Evolutionary conservation across 2,113 vertebrate genomes (phyloP), one percentile per base, ranked within the genome.

Genomic region (Saguinus midas): DNA sequence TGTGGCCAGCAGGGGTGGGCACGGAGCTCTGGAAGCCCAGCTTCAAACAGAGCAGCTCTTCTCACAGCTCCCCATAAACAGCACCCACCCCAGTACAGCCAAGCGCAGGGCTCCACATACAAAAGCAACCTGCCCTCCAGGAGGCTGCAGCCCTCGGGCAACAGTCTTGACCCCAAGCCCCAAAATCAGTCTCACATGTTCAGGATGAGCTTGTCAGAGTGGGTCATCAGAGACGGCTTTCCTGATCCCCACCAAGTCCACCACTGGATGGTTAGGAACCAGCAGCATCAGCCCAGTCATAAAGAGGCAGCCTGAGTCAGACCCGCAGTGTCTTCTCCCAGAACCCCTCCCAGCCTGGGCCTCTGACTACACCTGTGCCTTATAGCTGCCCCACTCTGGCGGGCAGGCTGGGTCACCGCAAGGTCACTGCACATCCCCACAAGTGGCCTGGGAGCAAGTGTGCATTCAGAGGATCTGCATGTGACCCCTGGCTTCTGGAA

Each of bases 341-440:
- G 14, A 27, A 45, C 7, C 1, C 16, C 27, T 48, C 43, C 73
- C 48, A 5, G 18, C 9, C 45, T 48, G 20, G 32, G 48, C 48
- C 9, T n/a, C 48, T 35, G 32, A 21, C 5, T 21, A 10, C 48
- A 52, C 48, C 29, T 50, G 76, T 6, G 76, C 76, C 18, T 12
- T 20, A 35, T 1, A 20, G 76, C 17, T 32, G 75, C 16, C 17
- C 29, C 45, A 50, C 32, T 9, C 8, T 35, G 32, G 48, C 32
- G 0, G 2, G 17, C 18, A n/a, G 14, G 16, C 27, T 6, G 32
- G 8, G 1, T 35, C 45, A 79, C 18, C 5, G 4, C 21, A 32
- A 21, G 48, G 48, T 52, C 17, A 79, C 76, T 20, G 45, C 18
- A n/a, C 5, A 9, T n/a, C 8, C 18, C 29, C 29, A 45, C 1